Evolutionary conservation across 1,140 invertebrate genomes (phyloP), one percentile per base, ranked within the genome.

Genomic region (Aphis craccivora): DNA sequence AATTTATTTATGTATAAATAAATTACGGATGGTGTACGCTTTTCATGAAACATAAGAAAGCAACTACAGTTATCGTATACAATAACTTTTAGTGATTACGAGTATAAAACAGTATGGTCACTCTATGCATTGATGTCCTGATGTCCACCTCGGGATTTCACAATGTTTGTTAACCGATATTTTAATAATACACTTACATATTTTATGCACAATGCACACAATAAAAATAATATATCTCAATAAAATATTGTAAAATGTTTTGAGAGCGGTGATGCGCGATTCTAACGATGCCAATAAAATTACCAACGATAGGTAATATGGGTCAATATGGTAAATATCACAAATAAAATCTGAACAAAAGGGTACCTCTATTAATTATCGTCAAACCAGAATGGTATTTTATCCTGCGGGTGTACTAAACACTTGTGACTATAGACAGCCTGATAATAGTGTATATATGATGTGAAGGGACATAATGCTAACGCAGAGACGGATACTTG

Each of bases 1-100:
- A n/a, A 14, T 76, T 67, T 67, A 67, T 67, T n/a, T 76, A 76
- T 76, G n/a, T n/a, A 76, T 76, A 76, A 76, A n/a, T n/a, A 76
- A 76, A 76, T 76, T n/a, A 76, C 30, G 60, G 30, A 0, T 14
- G 30, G 30, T 60, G 25, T 4, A 18, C 30, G 14, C 30, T 76
- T 76, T 76, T 76, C n/a, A n/a, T 51, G 48, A 51, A 51, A 51
- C 14, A 51, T 51, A 14, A 76, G 55, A 60, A 76, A n/a, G n/a
- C 18, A 76, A n/a, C 60, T 67, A 18, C 30, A 40, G 37, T 40
- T 40, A 40, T 40, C 37, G 37, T 51, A 51, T 51, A 51, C 2
- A 14, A 51, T 51, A 51, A 20, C 48, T 51, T 51, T 51, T 51
- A 51, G 48, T 51, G 14, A 30, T n/a, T 67, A 14, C 5, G 30